phyloP scores from a whole-genome alignment of 2,113 vertebrate genomes.

The Neomonachus schauinslandi region DNA sequence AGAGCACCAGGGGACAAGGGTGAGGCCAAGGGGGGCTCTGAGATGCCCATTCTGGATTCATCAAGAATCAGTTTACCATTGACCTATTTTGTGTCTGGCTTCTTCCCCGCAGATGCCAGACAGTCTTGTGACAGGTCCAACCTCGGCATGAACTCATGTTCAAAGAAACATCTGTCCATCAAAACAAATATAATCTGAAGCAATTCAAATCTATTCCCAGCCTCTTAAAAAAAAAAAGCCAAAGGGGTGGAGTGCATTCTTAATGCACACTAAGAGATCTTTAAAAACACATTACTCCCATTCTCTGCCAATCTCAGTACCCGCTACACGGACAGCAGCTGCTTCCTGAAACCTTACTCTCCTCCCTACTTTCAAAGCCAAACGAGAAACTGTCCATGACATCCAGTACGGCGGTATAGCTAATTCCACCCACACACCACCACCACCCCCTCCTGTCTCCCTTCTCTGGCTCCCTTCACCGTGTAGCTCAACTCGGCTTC shows the following conservation, averaged over 20 bases:
- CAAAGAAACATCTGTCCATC: slow-evolving; percentile 53
- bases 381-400: neutral
- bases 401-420: neutral
- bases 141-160: neutral
- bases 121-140: neutral
- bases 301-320: slow-evolving; percentile 26
- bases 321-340: neutral
- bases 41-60: neutral
- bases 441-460: too few species aligned
- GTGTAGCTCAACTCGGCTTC: neutral
- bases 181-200: slow-evolving; percentile 27
- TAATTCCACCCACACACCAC: neutral
- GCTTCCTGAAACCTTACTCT: slow-evolving; percentile 27
- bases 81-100: neutral
- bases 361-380: neutral
- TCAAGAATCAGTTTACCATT: neutral
- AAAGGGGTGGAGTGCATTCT: neutral
- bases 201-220: slow-evolving; percentile 17
- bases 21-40: neutral
- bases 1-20: neutral
- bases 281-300: slow-evolving; percentile 31
- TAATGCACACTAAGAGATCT: neutral
- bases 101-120: neutral
- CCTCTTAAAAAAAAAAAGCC: neutral
- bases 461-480: neutral